A percentile compares a stretch with the other conserved stretches of the same genome.
Evolutionary conservation across 2,888 invertebrate genomes (phyloP).

Genomic region (Drosophila histrio): DNA sequence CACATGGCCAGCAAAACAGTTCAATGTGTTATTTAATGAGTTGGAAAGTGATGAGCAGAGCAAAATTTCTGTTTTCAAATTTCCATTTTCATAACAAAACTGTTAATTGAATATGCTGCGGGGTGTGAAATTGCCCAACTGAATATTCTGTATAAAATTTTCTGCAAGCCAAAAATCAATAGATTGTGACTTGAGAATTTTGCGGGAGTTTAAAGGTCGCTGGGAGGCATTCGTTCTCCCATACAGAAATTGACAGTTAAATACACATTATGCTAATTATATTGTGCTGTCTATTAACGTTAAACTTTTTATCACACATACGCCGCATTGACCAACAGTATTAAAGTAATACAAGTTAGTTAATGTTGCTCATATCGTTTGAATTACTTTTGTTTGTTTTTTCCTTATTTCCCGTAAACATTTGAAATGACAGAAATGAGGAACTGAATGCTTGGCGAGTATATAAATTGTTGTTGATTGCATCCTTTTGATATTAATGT

Average conservation of each 20-base stretch:
- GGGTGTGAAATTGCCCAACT: slow-evolving; percentile 1
- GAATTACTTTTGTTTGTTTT: background rate
- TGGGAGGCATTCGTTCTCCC: too few relatives aligned
- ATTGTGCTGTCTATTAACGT: slow-evolving; percentile 48
- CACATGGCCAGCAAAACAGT: slow-evolving; percentile 41
- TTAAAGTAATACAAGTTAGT: background rate
- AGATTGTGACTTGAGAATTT: background rate
- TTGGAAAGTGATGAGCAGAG: slow-evolving; percentile 45
- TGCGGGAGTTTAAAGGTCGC: background rate
- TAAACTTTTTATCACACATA: slow-evolving; percentile 30
- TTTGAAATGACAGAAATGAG: background rate
- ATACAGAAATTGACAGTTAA: too few relatives aligned
- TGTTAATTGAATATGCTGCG: slow-evolving; percentile 44
- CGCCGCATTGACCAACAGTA: slow-evolving; percentile 7
- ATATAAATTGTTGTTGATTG: background rate
- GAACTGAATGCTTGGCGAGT: background rate
- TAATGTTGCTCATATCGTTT: background rate
- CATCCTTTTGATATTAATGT: background rate
- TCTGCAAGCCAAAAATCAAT: slow-evolving; percentile 13
- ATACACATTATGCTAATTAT: slow-evolving; percentile 62
- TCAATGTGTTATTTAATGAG: slow-evolving; percentile 38
- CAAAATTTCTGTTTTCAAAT: slow-evolving; percentile 24
- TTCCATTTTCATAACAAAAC: slow-evolving; percentile 28
- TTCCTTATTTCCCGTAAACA: background rate
- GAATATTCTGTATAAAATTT: background rate